These are phyloP conservation scores for Diarsia rubi DNA, from an alignment of 2,888 invertebrate species.

Conservation along the genomic window DNA sequence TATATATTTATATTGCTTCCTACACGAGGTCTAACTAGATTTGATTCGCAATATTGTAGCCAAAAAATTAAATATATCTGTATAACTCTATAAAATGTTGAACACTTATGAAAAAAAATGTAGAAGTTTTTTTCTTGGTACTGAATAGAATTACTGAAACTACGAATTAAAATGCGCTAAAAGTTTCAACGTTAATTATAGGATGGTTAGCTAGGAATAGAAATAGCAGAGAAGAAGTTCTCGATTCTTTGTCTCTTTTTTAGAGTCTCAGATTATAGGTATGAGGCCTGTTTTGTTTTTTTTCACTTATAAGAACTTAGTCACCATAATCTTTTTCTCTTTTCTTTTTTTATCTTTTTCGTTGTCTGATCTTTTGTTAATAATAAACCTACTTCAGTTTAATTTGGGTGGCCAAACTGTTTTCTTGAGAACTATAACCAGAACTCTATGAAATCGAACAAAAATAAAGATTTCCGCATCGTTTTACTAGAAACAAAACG, in stretches of 20 bases:
- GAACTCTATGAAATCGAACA: not conserved
- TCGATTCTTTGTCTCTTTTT: not conserved
- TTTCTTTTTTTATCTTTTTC: too few relatives aligned
- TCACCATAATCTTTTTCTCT: too few relatives aligned
- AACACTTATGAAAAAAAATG: not conserved
- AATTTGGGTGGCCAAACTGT: not conserved
- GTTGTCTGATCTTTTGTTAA: too few relatives aligned
- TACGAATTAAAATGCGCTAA: not conserved
- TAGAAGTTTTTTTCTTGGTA: not conserved
- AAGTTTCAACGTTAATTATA: not conserved
- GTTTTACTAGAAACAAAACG: constrained; percentile 3
- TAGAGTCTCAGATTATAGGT: not conserved
- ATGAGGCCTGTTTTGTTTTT: not conserved
- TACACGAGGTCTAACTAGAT: not conserved
- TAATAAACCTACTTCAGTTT: not conserved
- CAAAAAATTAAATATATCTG: not conserved
- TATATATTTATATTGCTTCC: not conserved
- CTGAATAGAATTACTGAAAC: not conserved
- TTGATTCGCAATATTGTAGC: not conserved
- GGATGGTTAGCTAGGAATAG: not conserved
- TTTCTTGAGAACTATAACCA: not conserved
- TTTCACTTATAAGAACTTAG: not conserved
- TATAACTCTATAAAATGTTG: not conserved
- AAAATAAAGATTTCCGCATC: constrained; percentile 5
- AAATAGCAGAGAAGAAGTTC: not conserved